These are phyloP conservation scores for Mohoua ochrocephala DNA, from an alignment of 2,113 vertebrate species.

Conservation along the genomic window DNA sequence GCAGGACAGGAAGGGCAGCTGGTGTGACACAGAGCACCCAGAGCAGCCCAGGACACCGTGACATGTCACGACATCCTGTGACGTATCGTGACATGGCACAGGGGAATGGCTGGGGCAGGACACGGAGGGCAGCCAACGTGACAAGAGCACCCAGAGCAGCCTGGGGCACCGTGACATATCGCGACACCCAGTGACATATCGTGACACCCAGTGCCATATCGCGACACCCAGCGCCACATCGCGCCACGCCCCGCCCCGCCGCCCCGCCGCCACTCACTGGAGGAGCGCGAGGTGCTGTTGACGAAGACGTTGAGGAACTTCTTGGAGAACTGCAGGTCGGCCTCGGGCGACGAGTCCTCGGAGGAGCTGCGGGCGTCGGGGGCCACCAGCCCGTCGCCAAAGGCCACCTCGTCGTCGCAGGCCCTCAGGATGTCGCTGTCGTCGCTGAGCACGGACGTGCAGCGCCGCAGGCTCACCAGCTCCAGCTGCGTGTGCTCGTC, in stretches of 20 bases:
- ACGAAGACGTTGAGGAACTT: constrained; percentile 99
- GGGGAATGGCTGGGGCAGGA: fast-evolving
- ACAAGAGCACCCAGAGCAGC: fast-evolving
- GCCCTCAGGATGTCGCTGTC: constrained; percentile 84
- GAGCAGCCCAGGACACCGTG: no score
- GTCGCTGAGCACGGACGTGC: constrained; percentile 87
- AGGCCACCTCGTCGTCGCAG: constrained; percentile 73
- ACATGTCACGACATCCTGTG: not conserved
- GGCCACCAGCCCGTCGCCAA: constrained; percentile 71
- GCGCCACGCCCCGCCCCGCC: no score
- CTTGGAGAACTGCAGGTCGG: constrained; percentile 94
- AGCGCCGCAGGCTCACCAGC: constrained; percentile 91
- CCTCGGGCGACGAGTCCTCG: constrained; percentile 90
- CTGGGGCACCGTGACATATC: fast-evolving
- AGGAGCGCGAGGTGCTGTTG: constrained; percentile 94
- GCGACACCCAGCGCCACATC: no score
- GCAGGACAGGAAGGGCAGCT: no score
- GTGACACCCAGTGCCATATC: no score
- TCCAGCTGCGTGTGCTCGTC: constrained; percentile 96
- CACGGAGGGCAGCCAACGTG: fast-evolving
- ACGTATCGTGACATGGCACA: no score
- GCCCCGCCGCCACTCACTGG: constrained; percentile 78
- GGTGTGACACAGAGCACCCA: no score
- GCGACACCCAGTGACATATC: no score
- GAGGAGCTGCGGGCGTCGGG: constrained; percentile 35